Percentiles rank a stretch among this genome's conserved stretches.
Conservation (phyloP, 2,113 vertebrate genomes). For the Phocoena sinus region DNA sequence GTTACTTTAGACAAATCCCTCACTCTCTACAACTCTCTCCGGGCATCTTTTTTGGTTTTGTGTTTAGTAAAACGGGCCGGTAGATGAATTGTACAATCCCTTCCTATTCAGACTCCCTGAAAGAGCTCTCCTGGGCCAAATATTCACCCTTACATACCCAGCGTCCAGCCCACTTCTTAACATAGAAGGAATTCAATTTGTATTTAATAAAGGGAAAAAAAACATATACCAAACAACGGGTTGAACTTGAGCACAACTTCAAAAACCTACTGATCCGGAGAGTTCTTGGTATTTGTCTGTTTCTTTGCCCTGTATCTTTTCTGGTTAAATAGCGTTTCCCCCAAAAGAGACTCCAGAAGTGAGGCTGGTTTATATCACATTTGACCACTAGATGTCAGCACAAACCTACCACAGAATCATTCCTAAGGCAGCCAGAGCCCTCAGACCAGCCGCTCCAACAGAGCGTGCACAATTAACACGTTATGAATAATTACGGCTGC, state of each 20-base stretch:
- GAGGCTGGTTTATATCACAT: background rate
- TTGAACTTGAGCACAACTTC: background rate
- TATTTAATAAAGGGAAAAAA: background rate
- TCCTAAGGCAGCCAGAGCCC: accelerated
- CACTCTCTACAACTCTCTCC: background rate
- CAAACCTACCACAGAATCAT: background rate
- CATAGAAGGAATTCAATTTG: background rate
- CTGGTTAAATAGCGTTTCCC: background rate
- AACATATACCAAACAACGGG: too few relatives aligned
- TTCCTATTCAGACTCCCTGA: background rate
- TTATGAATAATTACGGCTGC: accelerated
- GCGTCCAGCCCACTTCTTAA: background rate
- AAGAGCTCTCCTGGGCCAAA: background rate
- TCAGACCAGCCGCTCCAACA: background rate
- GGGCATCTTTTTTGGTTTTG: background rate
- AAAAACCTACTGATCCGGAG: background rate
- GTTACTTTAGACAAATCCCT: background rate
- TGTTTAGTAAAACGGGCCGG: background rate
- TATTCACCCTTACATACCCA: background rate
- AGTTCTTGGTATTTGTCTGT: background rate
- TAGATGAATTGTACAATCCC: accelerated
- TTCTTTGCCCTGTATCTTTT: background rate
- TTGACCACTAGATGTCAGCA: slow-evolving; percentile 44
- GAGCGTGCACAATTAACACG: accelerated
- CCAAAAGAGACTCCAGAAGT: background rate